Conservation (phyloP, 2,797 vertebrate species). For the Rhinella marina region DNA sequence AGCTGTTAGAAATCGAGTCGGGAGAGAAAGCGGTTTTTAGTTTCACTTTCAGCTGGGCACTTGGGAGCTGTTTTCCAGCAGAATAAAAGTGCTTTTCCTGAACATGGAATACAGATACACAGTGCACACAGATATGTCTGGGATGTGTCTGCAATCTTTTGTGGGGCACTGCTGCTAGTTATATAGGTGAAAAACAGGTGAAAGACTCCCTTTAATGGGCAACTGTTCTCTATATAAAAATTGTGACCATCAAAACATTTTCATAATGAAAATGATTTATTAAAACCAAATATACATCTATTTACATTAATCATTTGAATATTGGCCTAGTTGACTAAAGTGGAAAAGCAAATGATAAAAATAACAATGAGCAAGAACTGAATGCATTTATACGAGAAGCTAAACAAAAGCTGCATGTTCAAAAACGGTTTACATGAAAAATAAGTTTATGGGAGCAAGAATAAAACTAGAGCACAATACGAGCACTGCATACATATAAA, state of each 20-base stretch:
- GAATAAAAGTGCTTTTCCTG: too few relatives aligned
- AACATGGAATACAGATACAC: too few relatives aligned
- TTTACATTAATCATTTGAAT: not conserved
- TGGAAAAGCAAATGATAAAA: not conserved
- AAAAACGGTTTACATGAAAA: conserved; percentile 8
- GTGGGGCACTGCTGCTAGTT: too few relatives aligned
- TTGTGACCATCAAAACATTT: not conserved
- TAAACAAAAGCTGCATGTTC: not conserved
- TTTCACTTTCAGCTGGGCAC: too few relatives aligned
- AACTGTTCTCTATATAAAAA: not conserved
- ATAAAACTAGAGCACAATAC: not conserved
- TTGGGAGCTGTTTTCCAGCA: too few relatives aligned
- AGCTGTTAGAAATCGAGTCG: too few relatives aligned
- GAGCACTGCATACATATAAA: conserved; percentile 32
- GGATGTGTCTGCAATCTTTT: too few relatives aligned
- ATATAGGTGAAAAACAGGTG: too few relatives aligned
- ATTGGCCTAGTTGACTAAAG: not conserved
- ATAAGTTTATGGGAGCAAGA: conserved; percentile 1
- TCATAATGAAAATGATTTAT: not conserved
- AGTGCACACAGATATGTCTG: too few relatives aligned
- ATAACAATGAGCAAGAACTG: not conserved
- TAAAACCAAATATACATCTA: not conserved
- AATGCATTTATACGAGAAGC: not conserved
- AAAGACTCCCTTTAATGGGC: not conserved
- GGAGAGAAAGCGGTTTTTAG: too few relatives aligned